Conservation (phyloP, 37 sponge, comb jelly and placozoan genomes). For the Geodia barretti region DNA sequence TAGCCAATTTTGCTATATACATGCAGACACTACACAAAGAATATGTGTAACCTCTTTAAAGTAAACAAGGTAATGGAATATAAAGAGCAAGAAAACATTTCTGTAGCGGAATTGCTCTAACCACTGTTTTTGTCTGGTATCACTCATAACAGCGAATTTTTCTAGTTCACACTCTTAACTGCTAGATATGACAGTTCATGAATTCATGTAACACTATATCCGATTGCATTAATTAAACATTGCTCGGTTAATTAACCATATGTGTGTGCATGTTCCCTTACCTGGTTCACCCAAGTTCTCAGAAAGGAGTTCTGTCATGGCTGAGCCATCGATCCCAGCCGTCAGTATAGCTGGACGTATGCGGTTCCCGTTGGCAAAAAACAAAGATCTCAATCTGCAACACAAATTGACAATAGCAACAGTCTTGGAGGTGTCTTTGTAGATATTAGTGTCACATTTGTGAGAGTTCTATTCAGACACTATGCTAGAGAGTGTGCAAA, state of each 20-base stretch:
- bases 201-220: no score
- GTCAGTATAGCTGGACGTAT: neutral
- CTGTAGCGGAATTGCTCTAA: neutral
- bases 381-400: slow-evolving; percentile 6
- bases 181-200: no score
- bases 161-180: no score
- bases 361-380: neutral
- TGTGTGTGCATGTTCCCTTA: neutral
- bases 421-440: no score
- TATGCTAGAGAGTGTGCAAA: no score
- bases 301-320: neutral
- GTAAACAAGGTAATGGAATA: neutral
- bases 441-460: no score
- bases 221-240: no score
- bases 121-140: slow-evolving; percentile 5
- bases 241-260: no score
- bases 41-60: neutral
- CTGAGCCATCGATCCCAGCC: slow-evolving; percentile 8
- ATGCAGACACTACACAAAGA: neutral
- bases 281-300: neutral
- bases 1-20: neutral
- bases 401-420: neutral
- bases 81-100: neutral
- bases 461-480: no score
- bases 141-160: no score